phyloP scores from a whole-genome alignment of 2,888 invertebrate species.

The Tetropium fuscum region DNA sequence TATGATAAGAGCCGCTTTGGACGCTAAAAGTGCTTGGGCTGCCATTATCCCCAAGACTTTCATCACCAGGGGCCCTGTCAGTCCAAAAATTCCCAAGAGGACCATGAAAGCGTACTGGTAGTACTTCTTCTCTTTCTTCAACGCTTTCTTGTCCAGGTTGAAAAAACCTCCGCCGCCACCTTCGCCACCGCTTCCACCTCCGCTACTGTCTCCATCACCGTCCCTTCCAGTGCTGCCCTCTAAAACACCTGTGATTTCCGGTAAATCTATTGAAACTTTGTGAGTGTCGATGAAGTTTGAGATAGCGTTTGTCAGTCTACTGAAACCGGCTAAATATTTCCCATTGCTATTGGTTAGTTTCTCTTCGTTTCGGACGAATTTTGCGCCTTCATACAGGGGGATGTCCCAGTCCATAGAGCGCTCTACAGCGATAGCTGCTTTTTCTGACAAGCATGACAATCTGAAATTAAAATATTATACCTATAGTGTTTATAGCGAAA shows the following conservation, averaged over 20 bases:
- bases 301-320: conserved; percentile 68
- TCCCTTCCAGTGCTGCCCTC: conserved; percentile 32
- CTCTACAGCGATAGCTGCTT: conserved; percentile 58
- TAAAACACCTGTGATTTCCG: conserved; percentile 38
- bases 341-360: conserved; percentile 38
- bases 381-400: conserved; percentile 58
- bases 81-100: conserved; percentile 68
- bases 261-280: conserved; percentile 73
- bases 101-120: conserved; percentile 60
- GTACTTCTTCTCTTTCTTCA: conserved; percentile 53
- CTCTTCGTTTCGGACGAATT: conserved; percentile 53
- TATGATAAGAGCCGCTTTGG: conserved; percentile 80
- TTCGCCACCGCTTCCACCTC: conserved; percentile 33
- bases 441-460: conserved; percentile 57
- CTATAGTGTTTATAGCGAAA: not conserved
- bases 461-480: conserved; percentile 31
- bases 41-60: conserved; percentile 79
- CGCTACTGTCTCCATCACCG: conserved; percentile 36
- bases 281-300: conserved; percentile 75
- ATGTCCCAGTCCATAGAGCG: conserved; percentile 56
- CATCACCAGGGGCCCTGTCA: conserved; percentile 77
- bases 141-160: conserved; percentile 37
- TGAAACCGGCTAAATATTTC: conserved; percentile 44
- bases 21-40: conserved; percentile 78
- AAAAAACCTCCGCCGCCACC: conserved; percentile 27